Percentiles rank a stretch among this genome's conserved stretches.
phyloP scores from a whole-genome alignment of 2,888 invertebrate species.

The Mesorhabditis belari region DNA sequence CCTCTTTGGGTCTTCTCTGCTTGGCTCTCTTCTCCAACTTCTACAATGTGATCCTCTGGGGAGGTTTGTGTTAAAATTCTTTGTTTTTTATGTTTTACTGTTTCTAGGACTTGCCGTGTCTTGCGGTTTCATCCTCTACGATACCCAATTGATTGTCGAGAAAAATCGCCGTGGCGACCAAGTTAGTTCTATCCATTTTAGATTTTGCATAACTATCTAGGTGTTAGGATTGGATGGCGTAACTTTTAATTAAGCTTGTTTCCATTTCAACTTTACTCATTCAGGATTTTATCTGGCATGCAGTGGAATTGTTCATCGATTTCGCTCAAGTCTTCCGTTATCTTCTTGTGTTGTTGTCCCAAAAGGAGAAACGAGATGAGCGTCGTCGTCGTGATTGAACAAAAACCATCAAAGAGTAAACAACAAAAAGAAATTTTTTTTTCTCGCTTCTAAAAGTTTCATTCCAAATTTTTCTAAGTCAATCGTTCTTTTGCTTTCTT shows the following conservation, averaged over 20 bases:
- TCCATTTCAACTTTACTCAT: constrained; percentile 43
- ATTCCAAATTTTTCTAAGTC: too few relatives aligned
- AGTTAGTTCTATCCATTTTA: neutral
- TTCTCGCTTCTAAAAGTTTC: too few relatives aligned
- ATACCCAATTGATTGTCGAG: constrained; percentile 71
- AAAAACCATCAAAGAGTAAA: too few relatives aligned
- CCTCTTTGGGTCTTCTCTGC: constrained; percentile 9
- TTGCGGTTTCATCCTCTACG: constrained; percentile 90
- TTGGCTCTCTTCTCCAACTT: constrained; percentile 8
- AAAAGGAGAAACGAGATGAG: constrained; percentile 53
- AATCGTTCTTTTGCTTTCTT: too few relatives aligned
- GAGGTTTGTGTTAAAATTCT: constrained; percentile 6
- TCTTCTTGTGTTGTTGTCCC: constrained; percentile 78
- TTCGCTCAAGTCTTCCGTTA: constrained; percentile 85
- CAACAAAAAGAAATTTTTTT: too few relatives aligned
- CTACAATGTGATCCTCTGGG: constrained; percentile 9
- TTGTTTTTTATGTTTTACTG: constrained; percentile 54
- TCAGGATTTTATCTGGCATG: constrained; percentile 71
- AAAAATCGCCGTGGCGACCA: constrained; percentile 29
- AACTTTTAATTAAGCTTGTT: constrained; percentile 67
- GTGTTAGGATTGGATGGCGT: neutral
- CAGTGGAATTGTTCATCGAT: constrained; percentile 84
- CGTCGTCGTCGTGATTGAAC: too few relatives aligned
- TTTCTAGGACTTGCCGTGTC: constrained; percentile 81
- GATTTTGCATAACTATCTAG: too few relatives aligned